Conservation (phyloP, 1,140 invertebrate genomes). For the Eufriesea mexicana region DNA sequence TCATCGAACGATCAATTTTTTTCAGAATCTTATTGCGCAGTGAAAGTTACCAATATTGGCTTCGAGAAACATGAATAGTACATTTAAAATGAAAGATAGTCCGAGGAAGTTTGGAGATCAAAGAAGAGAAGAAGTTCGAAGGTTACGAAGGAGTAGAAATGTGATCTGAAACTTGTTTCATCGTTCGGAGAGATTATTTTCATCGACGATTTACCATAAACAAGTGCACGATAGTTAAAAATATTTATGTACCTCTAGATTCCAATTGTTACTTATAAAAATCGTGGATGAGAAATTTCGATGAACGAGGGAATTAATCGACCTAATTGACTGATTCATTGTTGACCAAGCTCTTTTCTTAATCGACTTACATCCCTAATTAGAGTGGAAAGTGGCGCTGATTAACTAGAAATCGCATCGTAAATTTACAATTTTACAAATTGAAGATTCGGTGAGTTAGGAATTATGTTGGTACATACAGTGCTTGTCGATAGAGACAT, state of each 20-base stretch:
- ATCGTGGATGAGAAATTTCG: neutral
- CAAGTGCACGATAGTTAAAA: constrained; percentile 13
- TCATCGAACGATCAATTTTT: neutral
- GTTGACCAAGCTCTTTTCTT: constrained; percentile 18
- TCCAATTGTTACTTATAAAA: constrained; percentile 16
- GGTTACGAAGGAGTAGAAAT: neutral
- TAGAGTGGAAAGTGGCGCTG: constrained; percentile 49
- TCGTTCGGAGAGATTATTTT: constrained; percentile 3
- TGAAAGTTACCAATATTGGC: neutral
- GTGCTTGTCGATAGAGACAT: neutral
- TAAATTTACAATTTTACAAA: neutral
- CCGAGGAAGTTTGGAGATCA: neutral
- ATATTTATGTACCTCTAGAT: constrained; percentile 30
- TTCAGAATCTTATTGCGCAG: neutral
- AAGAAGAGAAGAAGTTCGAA: neutral
- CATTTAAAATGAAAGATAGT: neutral
- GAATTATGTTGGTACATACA: neutral
- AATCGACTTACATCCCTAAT: constrained; percentile 29
- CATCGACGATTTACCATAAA: constrained; percentile 21
- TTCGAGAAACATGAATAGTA: neutral
- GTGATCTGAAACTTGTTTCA: neutral
- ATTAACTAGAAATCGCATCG: constrained; percentile 4
- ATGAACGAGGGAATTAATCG: neutral
- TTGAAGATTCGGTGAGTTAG: neutral
- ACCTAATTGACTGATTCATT: neutral